Base-by-base conservation (phyloP, 2,113 vertebrate species). In the Bagarius yarrelli region DNA sequence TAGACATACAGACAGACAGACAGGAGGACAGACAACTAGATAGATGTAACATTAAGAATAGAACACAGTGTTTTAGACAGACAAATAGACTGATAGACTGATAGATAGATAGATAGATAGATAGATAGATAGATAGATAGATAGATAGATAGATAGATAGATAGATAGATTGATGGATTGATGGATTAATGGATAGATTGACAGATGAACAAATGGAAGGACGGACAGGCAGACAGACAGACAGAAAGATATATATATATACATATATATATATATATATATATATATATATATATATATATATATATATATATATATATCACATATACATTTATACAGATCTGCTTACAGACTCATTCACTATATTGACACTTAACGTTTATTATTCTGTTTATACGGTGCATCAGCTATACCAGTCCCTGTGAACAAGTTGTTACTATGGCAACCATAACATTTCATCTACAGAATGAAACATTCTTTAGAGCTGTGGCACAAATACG, bases 1-100 rank as follows among this genome's bases (percentile, higher is more conserved):
- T 23, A 85, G 81, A 67, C 23, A 32, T 61, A 52, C 21, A 69
- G 23, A 53, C 47, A 36, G 23, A 76, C 2, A 23, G 30, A 56
- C 25, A 25, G 59, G 55, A 14, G 57, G 57, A 71, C 19, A 50
- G 13, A 73, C 4, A 25, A 52, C 56, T 8, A 25, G 52, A 53
- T 12, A 44, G 73, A 44, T 25, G 44, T 47, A 47, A 47, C 44
- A 47, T 47, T 47, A 47, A 8, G 9, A 8, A 47, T 5, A 8
- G 44, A 47, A 47, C 44, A 11, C 44, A 47, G 11, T 9, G 44
- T 47, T 40, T 8, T 40, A 8, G 12, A 57, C 14, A 23, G 27
- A 56, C 11, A 21, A n/a, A 71, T 52, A 16, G 67, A 71, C 19
- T 4, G n/a, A 72, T 1, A 30, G 47, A 50, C 44, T n/a, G n/a